Percentiles rank a stretch among this genome's conserved stretches.
phyloP scores from a whole-genome alignment of 2,113 vertebrate species.

The Pseudopodoces humilis region DNA sequence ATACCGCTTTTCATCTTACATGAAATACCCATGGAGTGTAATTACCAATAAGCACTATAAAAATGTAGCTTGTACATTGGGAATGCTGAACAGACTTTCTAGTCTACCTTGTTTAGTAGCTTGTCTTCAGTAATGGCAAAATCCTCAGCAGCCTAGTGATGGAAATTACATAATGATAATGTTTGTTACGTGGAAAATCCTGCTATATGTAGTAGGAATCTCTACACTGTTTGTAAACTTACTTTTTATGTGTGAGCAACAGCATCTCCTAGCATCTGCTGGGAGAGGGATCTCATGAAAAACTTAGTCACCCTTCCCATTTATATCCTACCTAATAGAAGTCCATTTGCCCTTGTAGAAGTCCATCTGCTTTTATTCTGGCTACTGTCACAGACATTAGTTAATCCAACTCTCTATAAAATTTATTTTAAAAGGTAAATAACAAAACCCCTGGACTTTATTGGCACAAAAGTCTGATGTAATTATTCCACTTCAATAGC shows the following conservation, averaged over 20 bases:
- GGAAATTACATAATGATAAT: background rate
- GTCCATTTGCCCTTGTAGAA: background rate
- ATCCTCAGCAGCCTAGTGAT: background rate
- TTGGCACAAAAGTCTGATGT: background rate
- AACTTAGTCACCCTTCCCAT: background rate
- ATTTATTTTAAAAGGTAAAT: background rate
- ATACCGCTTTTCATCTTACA: background rate
- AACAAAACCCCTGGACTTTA: background rate
- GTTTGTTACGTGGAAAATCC: background rate
- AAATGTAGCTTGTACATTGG: background rate
- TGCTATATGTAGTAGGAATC: background rate
- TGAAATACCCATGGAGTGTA: background rate
- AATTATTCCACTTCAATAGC: conserved; percentile 9
- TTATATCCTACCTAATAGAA: background rate
- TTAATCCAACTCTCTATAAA: background rate
- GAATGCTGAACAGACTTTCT: background rate
- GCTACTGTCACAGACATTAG: background rate
- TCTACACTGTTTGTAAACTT: background rate
- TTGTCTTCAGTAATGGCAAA: background rate
- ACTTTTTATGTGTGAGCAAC: background rate
- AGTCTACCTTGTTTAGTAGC: background rate
- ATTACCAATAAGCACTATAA: background rate
- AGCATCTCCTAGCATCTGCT: background rate
- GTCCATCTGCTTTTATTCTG: background rate
- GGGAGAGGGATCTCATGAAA: background rate